Percentiles rank a stretch among this genome's conserved stretches.
Evolutionary conservation across 64 coral and sea anemone species (phyloP).

Genomic region (Porites australiensis): DNA sequence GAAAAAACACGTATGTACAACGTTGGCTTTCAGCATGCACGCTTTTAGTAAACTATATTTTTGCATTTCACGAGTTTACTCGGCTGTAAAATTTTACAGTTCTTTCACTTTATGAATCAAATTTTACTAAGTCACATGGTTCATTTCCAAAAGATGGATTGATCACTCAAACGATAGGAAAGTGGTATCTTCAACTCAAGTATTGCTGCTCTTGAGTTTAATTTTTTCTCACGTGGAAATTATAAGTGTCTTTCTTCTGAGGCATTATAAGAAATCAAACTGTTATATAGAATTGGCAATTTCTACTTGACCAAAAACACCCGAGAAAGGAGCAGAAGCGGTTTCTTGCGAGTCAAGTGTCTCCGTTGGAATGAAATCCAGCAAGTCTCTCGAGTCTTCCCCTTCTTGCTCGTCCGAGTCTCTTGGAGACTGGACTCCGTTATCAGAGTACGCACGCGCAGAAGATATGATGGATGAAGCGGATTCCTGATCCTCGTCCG

Average conservation of each 20-base stretch:
- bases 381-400: slow-evolving; percentile 35
- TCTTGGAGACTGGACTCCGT: slow-evolving; percentile 57
- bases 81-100: no score
- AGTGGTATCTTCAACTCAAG: no score
- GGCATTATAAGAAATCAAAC: background rate
- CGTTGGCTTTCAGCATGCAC: no score
- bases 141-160: no score
- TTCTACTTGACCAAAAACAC: slow-evolving; percentile 62
- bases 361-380: slow-evolving; percentile 53
- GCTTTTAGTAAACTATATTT: no score
- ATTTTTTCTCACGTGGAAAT: background rate
- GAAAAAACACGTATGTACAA: no score
- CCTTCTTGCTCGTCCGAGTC: slow-evolving; percentile 66
- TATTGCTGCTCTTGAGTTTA: no score
- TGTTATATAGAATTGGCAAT: slow-evolving; percentile 84
- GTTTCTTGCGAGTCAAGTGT: slow-evolving; percentile 67
- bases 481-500: slow-evolving; percentile 74
- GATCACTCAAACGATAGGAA: no score
- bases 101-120: no score
- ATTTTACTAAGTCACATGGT: no score
- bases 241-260: background rate
- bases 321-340: slow-evolving; percentile 65
- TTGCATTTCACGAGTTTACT: no score
- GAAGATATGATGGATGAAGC: slow-evolving; percentile 88
- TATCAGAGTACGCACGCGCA: slow-evolving; percentile 91